Evolutionary conservation across 1,140 invertebrate genomes (phyloP).

Genomic region (Hypsibius dujardini): DNA sequence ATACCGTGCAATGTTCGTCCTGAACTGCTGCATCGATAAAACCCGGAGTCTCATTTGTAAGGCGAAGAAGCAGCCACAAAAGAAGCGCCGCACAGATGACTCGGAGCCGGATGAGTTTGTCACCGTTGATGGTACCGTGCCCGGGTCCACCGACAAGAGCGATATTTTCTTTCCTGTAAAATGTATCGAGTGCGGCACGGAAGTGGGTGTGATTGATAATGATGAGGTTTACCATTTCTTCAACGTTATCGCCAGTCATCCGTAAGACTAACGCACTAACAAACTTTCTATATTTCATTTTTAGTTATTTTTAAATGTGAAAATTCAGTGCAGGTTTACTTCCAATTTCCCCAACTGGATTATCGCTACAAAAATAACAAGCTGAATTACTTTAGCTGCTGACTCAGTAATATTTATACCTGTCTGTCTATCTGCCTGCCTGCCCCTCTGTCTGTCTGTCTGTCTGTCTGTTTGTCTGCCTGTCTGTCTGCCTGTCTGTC

Average conservation of each 20-base stretch:
- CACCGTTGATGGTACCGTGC: conserved; percentile 1
- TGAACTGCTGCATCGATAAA: conserved; percentile 39
- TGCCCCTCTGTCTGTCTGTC: too few relatives aligned
- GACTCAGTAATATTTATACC: too few relatives aligned
- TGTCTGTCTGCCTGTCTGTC: too few relatives aligned
- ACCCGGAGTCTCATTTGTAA: conserved; percentile 33
- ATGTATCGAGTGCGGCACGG: conserved; percentile 41
- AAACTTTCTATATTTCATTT: background rate
- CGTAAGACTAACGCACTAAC: conserved; percentile 18
- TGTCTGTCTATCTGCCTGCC: too few relatives aligned
- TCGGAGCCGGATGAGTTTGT: background rate
- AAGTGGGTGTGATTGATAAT: conserved; percentile 42
- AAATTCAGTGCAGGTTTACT: too few relatives aligned
- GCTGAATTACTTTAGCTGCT: too few relatives aligned
- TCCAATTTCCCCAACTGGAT: too few relatives aligned
- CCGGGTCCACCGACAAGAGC: conserved; percentile 17
- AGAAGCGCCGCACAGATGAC: background rate
- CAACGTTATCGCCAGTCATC: conserved; percentile 43
- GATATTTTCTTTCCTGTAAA: conserved; percentile 41
- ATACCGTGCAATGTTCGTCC: conserved; percentile 48
- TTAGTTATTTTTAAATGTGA: background rate
- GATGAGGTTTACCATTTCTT: conserved; percentile 50
- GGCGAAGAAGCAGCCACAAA: conserved; percentile 15
- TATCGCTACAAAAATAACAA: too few relatives aligned
- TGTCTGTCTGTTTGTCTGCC: too few relatives aligned